Percentiles rank a stretch among this genome's conserved stretches.
These are phyloP conservation scores for Antechinus flavipes DNA, from an alignment of 2,113 vertebrate species.

Conservation along the genomic window DNA sequence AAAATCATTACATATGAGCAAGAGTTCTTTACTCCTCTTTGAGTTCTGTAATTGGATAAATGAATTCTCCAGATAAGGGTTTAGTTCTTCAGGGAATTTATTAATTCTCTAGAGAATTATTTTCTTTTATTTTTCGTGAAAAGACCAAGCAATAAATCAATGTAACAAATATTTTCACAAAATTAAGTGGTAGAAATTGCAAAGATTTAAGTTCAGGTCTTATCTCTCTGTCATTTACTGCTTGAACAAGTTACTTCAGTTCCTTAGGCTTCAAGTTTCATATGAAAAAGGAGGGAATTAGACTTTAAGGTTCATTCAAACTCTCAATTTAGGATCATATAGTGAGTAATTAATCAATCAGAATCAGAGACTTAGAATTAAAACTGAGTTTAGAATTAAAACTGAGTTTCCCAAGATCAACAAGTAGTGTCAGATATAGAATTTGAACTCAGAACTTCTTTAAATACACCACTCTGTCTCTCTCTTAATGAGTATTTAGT, in stretches of 20 bases:
- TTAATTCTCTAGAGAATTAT: slow-evolving; percentile 43
- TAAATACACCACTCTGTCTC: not conserved
- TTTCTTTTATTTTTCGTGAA: slow-evolving; percentile 46
- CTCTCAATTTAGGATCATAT: not conserved
- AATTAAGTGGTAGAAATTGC: not conserved
- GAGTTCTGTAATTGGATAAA: slow-evolving; percentile 30
- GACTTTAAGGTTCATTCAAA: not conserved
- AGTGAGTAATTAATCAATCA: not conserved
- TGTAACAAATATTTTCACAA: not conserved
- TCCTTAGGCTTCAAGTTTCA: not conserved
- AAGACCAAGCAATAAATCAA: slow-evolving; percentile 9
- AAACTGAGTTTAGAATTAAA: too few species aligned
- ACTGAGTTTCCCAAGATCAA: not conserved
- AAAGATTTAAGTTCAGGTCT: not conserved
- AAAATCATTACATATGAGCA: slow-evolving; percentile 6
- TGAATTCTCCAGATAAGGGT: slow-evolving; percentile 49
- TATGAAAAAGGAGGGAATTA: not conserved
- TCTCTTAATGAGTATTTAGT: not conserved
- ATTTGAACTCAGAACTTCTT: not conserved
- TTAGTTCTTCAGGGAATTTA: slow-evolving; percentile 48
- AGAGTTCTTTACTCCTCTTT: slow-evolving; percentile 29
- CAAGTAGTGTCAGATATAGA: not conserved
- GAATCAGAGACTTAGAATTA: not conserved
- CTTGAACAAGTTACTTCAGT: not conserved
- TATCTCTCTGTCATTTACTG: not conserved